Evolutionary conservation across 2,113 vertebrate genomes (phyloP), one percentile per base, ranked within the genome.

Genomic region (Charina bottae): DNA sequence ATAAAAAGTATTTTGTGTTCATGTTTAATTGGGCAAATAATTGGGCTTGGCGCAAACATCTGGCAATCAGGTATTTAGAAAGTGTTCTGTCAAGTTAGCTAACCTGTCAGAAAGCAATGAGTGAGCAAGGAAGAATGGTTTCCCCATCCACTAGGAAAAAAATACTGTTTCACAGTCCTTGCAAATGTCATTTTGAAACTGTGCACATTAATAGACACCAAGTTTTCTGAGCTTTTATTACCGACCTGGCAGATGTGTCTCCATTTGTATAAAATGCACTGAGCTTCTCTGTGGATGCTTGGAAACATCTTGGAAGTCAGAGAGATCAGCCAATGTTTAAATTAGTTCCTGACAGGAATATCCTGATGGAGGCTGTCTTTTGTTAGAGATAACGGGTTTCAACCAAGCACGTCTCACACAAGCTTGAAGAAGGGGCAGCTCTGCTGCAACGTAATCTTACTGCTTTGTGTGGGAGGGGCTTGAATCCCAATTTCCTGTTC

Each of bases 341-440:
- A 92, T 0, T 59, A 37, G 90, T 68, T 59, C 49, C 90, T 93
- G 87, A 42, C 59, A 93, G 17, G 53, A 94, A 64, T 86, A 64
- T 56, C 26, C 90, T 95, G 87, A 91, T 7, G 68, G n/a, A 83
- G 56, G 8, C 5, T 90, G 24, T 49, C 23, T n/a, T n/a, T n/a
- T n/a, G n/a, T n/a, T n/a, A n/a, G n/a, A n/a, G n/a, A n/a, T n/a
- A n/a, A n/a, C n/a, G n/a, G n/a, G n/a, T n/a, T n/a, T n/a, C n/a
- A n/a, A n/a, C n/a, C n/a, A n/a, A n/a, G n/a, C n/a, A n/a, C n/a
- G n/a, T n/a, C n/a, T n/a, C n/a, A n/a, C n/a, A n/a, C n/a, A n/a
- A n/a, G n/a, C n/a, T n/a, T n/a, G n/a, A n/a, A n/a, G n/a, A n/a
- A n/a, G n/a, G n/a, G n/a, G n/a, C n/a, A n/a, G n/a, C n/a, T n/a